These are phyloP conservation scores for Echinops telfairi DNA, from an alignment of 2,113 vertebrate species.

Conservation along the genomic window DNA sequence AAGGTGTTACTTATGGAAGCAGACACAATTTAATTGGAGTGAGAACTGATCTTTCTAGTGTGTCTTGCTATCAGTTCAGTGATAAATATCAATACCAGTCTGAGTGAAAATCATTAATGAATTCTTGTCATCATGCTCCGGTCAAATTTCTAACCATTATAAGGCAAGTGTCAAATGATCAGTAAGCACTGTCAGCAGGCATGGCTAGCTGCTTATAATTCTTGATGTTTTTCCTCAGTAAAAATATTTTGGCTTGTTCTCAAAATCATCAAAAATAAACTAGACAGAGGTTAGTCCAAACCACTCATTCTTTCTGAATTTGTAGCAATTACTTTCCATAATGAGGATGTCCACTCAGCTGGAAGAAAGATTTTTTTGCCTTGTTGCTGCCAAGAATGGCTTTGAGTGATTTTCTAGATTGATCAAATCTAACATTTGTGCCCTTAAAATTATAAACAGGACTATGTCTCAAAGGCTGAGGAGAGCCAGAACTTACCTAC, in stretches of 20 bases:
- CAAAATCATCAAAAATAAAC: slow-evolving; percentile 56
- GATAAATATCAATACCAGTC: background rate
- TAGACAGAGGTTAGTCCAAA: slow-evolving; percentile 59
- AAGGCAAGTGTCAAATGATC: background rate
- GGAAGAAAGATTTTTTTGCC: slow-evolving; percentile 56
- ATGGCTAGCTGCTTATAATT: slow-evolving; percentile 58
- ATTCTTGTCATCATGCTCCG: background rate
- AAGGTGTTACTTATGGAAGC: background rate
- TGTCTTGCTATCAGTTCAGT: background rate
- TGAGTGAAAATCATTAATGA: background rate
- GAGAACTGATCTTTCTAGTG: background rate
- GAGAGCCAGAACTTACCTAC: background rate
- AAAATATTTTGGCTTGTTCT: slow-evolving; percentile 67
- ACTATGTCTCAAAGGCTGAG: background rate
- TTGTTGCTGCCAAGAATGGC: slow-evolving; percentile 38
- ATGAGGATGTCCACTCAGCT: slow-evolving; percentile 65
- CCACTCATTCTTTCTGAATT: slow-evolving; percentile 59
- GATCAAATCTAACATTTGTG: slow-evolving; percentile 5
- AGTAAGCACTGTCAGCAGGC: background rate
- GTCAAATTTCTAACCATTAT: slow-evolving; percentile 46
- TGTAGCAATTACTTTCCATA: slow-evolving; percentile 59
- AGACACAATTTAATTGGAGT: background rate
- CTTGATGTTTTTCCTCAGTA: slow-evolving; percentile 44
- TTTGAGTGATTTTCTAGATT: slow-evolving; percentile 38
- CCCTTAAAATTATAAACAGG: slow-evolving; percentile 51